phyloP scores from a whole-genome alignment of 2,888 invertebrate genomes.

The Eupithecia inturbata region DNA sequence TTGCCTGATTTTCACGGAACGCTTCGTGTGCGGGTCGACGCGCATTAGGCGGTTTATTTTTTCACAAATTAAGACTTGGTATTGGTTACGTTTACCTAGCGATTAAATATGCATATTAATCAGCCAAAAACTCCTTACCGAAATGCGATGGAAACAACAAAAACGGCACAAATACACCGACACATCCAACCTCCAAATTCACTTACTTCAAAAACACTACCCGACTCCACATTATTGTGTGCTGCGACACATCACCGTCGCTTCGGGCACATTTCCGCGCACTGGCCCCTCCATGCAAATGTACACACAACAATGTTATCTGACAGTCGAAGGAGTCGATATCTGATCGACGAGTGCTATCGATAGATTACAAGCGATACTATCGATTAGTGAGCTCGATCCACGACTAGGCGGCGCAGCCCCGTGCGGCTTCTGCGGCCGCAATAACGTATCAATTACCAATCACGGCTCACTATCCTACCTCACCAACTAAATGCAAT shows the following conservation, averaged over 20 bases:
- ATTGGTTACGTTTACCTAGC: constrained; percentile 13
- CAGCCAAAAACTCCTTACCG: constrained; percentile 46
- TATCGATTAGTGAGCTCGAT: constrained; percentile 25
- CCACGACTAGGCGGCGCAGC: constrained; percentile 1
- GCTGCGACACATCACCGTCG: constrained; percentile 44
- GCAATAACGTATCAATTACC: constrained; percentile 35
- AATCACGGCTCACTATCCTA: not conserved
- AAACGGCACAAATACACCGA: constrained; percentile 28
- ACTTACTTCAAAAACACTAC: constrained; percentile 70
- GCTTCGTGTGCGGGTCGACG: no score
- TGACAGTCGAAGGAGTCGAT: constrained; percentile 57
- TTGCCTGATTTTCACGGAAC: no score
- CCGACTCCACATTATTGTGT: constrained; percentile 69
- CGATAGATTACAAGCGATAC: constrained; percentile 43
- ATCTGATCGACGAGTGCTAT: constrained; percentile 57
- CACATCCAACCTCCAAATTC: constrained; percentile 22
- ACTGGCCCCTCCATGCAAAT: constrained; percentile 54
- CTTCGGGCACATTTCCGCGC: constrained; percentile 49
- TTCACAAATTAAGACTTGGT: not conserved
- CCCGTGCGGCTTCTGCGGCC: constrained; percentile 26
- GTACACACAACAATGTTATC: constrained; percentile 61
- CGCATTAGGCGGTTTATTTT: no score
- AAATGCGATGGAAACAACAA: constrained; percentile 46
- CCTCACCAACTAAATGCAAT: not conserved
- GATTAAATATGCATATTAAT: constrained; percentile 24